Evolutionary conservation across 2,797 vertebrate species (phyloP).

Genomic region (Synanceia verrucosa): DNA sequence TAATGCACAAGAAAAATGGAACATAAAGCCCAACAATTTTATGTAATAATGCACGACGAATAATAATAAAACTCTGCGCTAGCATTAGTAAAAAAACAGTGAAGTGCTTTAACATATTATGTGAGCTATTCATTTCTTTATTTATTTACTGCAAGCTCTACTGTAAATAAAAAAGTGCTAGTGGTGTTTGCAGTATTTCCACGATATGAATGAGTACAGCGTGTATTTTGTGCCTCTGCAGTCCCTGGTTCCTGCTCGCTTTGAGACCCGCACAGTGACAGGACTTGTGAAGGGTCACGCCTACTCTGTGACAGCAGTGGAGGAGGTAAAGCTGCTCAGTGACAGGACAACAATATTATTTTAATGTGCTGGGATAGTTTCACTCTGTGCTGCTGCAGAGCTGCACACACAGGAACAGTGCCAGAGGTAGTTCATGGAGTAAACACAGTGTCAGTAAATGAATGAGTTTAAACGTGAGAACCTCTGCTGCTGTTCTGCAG

Average conservation of each 20-base stretch:
- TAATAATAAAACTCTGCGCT: background rate
- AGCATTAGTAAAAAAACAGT: background rate
- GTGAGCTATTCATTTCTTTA: background rate
- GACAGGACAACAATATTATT: background rate
- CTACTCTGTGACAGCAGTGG: constrained; percentile 95
- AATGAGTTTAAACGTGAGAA: background rate
- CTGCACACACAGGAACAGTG: background rate
- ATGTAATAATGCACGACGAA: background rate
- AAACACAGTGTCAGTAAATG: background rate
- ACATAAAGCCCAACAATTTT: background rate
- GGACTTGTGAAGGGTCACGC: constrained; percentile 96
- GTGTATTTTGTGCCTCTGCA: constrained; percentile 60
- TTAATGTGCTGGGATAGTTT: background rate
- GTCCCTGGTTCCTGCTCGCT: constrained; percentile 91
- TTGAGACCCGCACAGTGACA: constrained; percentile 91
- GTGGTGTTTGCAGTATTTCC: background rate
- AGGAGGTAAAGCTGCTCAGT: constrained; percentile 83
- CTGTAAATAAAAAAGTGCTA: background rate
- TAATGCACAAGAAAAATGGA: background rate
- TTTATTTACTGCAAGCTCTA: background rate
- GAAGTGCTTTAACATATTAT: background rate
- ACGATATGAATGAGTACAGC: background rate
- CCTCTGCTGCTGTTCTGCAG: constrained; percentile 43
- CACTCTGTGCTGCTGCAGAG: background rate
- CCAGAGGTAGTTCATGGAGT: background rate